Evolutionary conservation across 1,140 invertebrate genomes (phyloP), one percentile per base, ranked within the genome.

Genomic region (Drosophila nigrodunni): DNA sequence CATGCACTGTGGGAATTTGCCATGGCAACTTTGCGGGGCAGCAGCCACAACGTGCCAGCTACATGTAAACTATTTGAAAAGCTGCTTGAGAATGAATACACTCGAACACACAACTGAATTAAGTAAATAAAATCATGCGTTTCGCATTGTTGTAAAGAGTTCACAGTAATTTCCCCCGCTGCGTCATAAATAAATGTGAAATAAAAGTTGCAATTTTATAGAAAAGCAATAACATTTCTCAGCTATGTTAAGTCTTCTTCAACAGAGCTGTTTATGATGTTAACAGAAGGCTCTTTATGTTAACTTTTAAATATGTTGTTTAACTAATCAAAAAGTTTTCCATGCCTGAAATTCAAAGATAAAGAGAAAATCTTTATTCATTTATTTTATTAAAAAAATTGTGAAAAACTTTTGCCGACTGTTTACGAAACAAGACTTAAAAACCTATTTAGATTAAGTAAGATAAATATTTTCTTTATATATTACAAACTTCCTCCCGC

Each of bases 41-140:
- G 39, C 39, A 41, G 39, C 39, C 39, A 60, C 47, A 50, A 50
- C 18, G 37, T 37, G 52, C 34, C 54, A 47, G 43, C 35, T 47
- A 54, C 73, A 83, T 66, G 62, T 81, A 62, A 80, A 71, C 73
- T 65, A 80, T 47, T 46, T 62, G 10, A 18, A 70, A 62, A 70
- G 59, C 50, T 55, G 58, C 39, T 55, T 44, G 41, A 25, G 60
- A 46, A 54, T 41, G 57, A 60, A 55, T 55, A 47, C 52, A 34
- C 13, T 41, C 15, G 3, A 30, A 30, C 25, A 30, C 25, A 30
- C 25, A 30, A 44, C 37, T 52, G 21, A 54, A 49, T 30, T 52
- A 50, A 43, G 54, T 21, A 35, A 57, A 43, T 67, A 73, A 77
- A 78, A 60, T 66, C 67, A 66, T 44, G 79, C 74, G 60, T 61